phyloP scores from a whole-genome alignment of 2,797 vertebrate genomes.

The Sternotherus odoratus region DNA sequence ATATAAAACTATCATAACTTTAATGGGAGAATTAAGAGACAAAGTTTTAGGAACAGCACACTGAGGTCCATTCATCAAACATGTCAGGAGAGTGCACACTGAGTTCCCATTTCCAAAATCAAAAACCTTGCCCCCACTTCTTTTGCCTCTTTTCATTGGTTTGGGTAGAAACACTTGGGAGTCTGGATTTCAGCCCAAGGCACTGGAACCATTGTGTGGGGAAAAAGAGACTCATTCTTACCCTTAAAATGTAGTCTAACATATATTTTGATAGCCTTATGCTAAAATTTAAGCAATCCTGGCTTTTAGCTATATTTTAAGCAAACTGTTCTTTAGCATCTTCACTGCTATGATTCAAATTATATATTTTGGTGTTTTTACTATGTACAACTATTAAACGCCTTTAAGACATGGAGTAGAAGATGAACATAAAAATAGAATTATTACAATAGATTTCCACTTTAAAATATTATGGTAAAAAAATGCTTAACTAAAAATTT shows the following conservation, averaged over 20 bases:
- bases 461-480: neutral
- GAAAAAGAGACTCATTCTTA: rapidly evolving
- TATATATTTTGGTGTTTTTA: neutral
- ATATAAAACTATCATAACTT: neutral
- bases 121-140: neutral
- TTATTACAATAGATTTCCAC: neutral
- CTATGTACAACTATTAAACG: neutral
- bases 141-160: neutral
- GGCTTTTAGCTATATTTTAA: neutral
- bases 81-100: neutral
- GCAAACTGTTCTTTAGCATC: neutral
- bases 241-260: neutral
- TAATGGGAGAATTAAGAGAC: neutral
- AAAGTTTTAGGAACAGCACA: too few relatives aligned
- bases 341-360: neutral
- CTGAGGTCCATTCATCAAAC: neutral
- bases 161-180: neutral
- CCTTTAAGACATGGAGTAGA: neutral
- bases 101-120: neutral
- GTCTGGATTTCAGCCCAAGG: neutral
- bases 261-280: neutral
- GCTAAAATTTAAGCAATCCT: neutral
- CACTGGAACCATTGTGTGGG: neutral
- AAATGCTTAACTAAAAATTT: neutral
- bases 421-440: neutral